Evolutionary conservation across 2,797 vertebrate genomes (phyloP).

Genomic region (Brachymystax lenok): DNA sequence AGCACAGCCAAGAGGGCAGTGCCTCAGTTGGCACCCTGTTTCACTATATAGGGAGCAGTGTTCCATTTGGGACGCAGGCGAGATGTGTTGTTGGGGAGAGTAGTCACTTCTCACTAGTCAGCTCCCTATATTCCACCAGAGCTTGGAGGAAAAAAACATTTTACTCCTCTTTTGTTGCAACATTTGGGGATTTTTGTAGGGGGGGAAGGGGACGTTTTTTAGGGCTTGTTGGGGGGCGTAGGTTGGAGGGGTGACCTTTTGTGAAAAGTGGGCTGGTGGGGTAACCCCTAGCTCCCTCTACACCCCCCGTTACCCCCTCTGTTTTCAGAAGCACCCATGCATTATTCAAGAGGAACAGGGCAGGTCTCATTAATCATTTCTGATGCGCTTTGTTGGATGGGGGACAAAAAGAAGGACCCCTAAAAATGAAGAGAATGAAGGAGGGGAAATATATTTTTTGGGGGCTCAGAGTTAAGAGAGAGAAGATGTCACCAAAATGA

Average conservation of each 20-base stretch:
- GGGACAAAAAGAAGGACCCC: too few relatives aligned
- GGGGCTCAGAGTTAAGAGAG: too few relatives aligned
- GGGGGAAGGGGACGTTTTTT: constrained; percentile 48
- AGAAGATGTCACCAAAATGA: too few relatives aligned
- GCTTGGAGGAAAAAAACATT: constrained; percentile 6
- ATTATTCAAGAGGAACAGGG: constrained; percentile 77
- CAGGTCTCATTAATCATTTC: constrained; percentile 82
- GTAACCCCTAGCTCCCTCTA: constrained; percentile 58
- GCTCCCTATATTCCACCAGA: too few relatives aligned
- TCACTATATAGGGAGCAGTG: too few relatives aligned
- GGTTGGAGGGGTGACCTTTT: constrained; percentile 60
- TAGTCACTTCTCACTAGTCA: background rate
- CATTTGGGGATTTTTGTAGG: background rate
- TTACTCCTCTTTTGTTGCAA: constrained; percentile 16
- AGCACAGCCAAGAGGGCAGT: constrained; percentile 43
- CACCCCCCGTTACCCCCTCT: constrained; percentile 62
- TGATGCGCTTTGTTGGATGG: constrained; percentile 67
- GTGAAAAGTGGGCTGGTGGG: constrained; percentile 25
- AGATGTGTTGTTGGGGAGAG: constrained; percentile 40
- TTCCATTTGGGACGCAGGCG: constrained; percentile 23
- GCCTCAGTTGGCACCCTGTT: background rate
- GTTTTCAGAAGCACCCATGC: constrained; percentile 76
- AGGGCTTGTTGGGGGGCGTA: constrained; percentile 46
- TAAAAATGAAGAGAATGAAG: too few relatives aligned
- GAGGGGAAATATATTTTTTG: too few relatives aligned